phyloP scores from a whole-genome alignment of 2,888 invertebrate genomes.

The Kuschelorhynchus macadamiae region DNA sequence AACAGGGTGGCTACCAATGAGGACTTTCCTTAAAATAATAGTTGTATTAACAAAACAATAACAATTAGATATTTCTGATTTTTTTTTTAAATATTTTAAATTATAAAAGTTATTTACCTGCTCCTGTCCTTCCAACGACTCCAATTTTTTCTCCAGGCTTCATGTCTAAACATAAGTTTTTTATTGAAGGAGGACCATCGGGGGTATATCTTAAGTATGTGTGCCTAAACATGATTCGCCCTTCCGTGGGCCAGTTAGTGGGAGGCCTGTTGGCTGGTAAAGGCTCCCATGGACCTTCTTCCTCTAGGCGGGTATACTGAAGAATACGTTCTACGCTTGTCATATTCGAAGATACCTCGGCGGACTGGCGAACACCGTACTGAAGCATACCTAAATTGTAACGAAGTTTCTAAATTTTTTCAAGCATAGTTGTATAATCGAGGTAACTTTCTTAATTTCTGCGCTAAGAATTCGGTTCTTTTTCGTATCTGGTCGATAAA shows the following conservation, averaged over 20 bases:
- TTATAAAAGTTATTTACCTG: conserved; percentile 33
- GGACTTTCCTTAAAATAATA: conserved; percentile 75
- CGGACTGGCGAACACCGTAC: conserved; percentile 84
- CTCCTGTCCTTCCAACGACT: conserved; percentile 46
- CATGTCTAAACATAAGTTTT: conserved; percentile 75
- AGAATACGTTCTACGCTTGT: conserved; percentile 86
- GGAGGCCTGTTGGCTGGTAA: conserved; percentile 71
- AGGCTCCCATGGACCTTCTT: conserved; percentile 76
- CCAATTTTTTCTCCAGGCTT: conserved; percentile 77
- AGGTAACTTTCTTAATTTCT: no score
- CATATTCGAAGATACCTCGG: conserved; percentile 85
- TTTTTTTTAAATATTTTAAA: no score
- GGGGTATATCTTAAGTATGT: conserved; percentile 76
- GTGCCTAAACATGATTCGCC: conserved; percentile 74
- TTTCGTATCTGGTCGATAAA: no score
- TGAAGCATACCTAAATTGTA: conserved; percentile 75
- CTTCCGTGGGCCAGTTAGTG: conserved; percentile 75
- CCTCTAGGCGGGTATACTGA: conserved; percentile 82
- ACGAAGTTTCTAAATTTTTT: no score
- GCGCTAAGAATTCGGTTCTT: no score
- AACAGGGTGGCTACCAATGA: conserved; percentile 87
- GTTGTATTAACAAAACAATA: no score
- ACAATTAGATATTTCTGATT: no score
- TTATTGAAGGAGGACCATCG: conserved; percentile 78
- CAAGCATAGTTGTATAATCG: no score